These are phyloP conservation scores for Denticeps clupeoides DNA, from an alignment of 2,797 vertebrate species.

Conservation along the genomic window DNA sequence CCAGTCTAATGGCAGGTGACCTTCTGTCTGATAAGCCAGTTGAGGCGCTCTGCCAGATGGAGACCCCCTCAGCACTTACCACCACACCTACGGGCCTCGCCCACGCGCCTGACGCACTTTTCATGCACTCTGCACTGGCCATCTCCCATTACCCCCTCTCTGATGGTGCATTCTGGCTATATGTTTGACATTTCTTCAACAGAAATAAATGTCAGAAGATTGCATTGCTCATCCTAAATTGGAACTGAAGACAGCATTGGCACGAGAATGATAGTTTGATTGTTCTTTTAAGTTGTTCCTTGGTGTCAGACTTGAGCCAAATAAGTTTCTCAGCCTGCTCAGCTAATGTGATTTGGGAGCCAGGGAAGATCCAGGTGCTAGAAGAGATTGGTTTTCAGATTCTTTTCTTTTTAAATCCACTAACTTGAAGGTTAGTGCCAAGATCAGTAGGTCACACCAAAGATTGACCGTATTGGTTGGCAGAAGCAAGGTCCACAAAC, in stretches of 20 bases:
- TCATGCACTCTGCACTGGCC: too few relatives aligned
- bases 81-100: neutral
- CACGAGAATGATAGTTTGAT: conserved; percentile 6
- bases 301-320: conserved; percentile 6
- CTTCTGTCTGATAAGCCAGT: conserved; percentile 18
- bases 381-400: neutral
- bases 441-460: too few relatives aligned
- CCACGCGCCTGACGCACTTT: too few relatives aligned
- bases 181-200: conserved; percentile 37
- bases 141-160: too few relatives aligned
- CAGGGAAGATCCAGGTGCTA: conserved; percentile 25
- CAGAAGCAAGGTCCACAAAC: too few relatives aligned
- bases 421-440: too few relatives aligned
- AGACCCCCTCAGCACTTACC: neutral
- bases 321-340: conserved; percentile 33
- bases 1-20: conserved; percentile 6
- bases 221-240: conserved; percentile 18
- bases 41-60: conserved; percentile 2
- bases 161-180: too few relatives aligned
- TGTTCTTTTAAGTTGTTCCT: conserved; percentile 1
- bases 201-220: conserved; percentile 31
- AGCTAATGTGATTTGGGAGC: conserved; percentile 44
- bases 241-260: conserved; percentile 1
- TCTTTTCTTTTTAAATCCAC: too few relatives aligned
- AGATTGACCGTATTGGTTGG: too few relatives aligned